phyloP scores from a whole-genome alignment of 2,113 vertebrate genomes.

The Psittacus erithacus region DNA sequence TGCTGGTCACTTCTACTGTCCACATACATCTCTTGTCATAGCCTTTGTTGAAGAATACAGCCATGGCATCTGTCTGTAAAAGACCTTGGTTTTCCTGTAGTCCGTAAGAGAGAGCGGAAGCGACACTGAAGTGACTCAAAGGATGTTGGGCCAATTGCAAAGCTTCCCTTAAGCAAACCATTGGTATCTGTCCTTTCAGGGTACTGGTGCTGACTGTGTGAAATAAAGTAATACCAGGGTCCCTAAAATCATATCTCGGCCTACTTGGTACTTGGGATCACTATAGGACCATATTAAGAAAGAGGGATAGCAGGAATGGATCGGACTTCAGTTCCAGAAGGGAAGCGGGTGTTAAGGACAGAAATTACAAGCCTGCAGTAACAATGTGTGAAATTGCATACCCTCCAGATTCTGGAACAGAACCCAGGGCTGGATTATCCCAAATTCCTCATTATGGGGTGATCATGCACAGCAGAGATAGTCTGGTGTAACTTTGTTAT shows the following conservation, averaged over 20 bases:
- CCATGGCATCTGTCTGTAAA: not conserved
- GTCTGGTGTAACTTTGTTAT: not conserved
- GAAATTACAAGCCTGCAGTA: rapidly evolving
- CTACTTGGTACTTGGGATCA: not conserved
- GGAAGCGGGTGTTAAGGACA: not conserved
- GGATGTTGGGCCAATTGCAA: not conserved
- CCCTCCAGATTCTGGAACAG: not conserved
- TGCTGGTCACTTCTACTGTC: not conserved
- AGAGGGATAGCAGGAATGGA: not conserved
- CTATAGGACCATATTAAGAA: not conserved
- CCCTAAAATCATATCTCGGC: not conserved
- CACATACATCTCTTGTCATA: not conserved
- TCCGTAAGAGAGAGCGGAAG: not conserved
- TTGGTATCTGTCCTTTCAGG: not conserved
- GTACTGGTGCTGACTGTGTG: not conserved
- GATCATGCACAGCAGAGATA: not conserved
- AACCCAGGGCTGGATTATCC: not conserved
- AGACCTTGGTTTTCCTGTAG: not conserved
- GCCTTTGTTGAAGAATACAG: not conserved
- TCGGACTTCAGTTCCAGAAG: not conserved
- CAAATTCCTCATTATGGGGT: not conserved
- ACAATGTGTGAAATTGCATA: not conserved
- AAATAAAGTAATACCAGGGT: not conserved
- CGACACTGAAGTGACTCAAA: not conserved
- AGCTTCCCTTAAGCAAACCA: not conserved